Percentiles rank a stretch among this genome's conserved stretches.
These are phyloP conservation scores for Okamejei kenojei DNA, from an alignment of 2,797 vertebrate species.

Conservation along the genomic window DNA sequence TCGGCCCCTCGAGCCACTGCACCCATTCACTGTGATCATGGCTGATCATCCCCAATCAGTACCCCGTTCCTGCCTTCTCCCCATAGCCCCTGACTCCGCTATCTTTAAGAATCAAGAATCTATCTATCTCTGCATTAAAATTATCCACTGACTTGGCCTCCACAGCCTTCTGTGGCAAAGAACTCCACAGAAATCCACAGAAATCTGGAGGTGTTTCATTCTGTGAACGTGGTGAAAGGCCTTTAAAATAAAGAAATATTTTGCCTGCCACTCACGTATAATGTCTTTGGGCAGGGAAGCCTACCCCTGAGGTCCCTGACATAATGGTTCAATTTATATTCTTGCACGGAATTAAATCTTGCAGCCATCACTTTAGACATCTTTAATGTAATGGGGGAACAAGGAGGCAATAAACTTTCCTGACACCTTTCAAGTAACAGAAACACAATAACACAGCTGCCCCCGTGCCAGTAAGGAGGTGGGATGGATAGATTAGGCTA, in stretches of 20 bases:
- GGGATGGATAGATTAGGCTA: background rate
- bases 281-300: conserved; percentile 39
- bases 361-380: conserved; percentile 42
- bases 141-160: too few species aligned
- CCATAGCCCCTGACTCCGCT: too few species aligned
- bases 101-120: too few species aligned
- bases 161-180: too few species aligned
- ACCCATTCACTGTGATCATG: too few species aligned
- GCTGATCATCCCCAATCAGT: too few species aligned
- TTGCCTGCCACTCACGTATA: conserved; percentile 32
- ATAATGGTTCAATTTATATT: conserved; percentile 46
- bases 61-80: too few species aligned
- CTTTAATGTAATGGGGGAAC: conserved; percentile 44
- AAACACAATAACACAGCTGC: background rate
- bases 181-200: too few species aligned
- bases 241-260: background rate
- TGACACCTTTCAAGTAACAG: conserved; percentile 29
- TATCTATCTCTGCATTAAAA: too few species aligned
- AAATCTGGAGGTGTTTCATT: too few species aligned
- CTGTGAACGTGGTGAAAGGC: background rate
- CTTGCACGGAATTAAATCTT: conserved; percentile 44
- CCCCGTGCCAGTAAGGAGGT: background rate
- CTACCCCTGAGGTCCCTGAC: conserved; percentile 42
- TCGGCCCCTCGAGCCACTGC: too few species aligned
- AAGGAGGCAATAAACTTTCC: conserved; percentile 43